Evolutionary conservation across 2,888 invertebrate genomes (phyloP).

Genomic region (Hecatera dysodea): DNA sequence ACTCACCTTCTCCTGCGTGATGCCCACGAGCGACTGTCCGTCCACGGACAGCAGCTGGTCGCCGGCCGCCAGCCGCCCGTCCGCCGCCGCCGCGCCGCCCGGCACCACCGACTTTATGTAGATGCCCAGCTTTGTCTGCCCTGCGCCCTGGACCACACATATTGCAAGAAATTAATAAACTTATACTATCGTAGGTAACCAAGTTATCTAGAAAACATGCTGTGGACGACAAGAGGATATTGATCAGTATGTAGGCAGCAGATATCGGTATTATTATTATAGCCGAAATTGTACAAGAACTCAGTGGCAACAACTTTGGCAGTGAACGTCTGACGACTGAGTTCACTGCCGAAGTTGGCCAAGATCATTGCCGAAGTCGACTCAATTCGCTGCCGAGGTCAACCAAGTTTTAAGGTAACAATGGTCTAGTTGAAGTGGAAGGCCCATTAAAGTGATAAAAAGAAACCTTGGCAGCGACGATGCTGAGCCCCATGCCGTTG

Average conservation of each 20-base stretch:
- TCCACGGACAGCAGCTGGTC: slow-evolving; percentile 99
- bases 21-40: slow-evolving; percentile 97
- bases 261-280: background rate
- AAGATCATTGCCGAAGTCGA: too few species aligned
- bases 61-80: slow-evolving; percentile 98
- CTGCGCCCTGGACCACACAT: slow-evolving; percentile 80
- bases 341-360: background rate
- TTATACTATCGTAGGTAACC: background rate
- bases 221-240: background rate
- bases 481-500: slow-evolving; percentile 97
- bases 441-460: too few species aligned
- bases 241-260: background rate
- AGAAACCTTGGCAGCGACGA: slow-evolving; percentile 6
- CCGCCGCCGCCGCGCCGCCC: slow-evolving; percentile 97
- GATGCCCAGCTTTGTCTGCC: slow-evolving; percentile 95
- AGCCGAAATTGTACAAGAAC: background rate
- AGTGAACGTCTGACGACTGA: background rate
- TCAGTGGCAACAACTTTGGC: background rate
- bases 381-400: too few species aligned
- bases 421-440: too few species aligned
- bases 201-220: too few species aligned
- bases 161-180: background rate
- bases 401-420: too few species aligned
- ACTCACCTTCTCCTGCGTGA: slow-evolving; percentile 93
- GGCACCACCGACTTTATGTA: slow-evolving; percentile 99